These are phyloP conservation scores for Mixornis gularis DNA, from an alignment of 2,113 vertebrate species.

Conservation along the genomic window DNA sequence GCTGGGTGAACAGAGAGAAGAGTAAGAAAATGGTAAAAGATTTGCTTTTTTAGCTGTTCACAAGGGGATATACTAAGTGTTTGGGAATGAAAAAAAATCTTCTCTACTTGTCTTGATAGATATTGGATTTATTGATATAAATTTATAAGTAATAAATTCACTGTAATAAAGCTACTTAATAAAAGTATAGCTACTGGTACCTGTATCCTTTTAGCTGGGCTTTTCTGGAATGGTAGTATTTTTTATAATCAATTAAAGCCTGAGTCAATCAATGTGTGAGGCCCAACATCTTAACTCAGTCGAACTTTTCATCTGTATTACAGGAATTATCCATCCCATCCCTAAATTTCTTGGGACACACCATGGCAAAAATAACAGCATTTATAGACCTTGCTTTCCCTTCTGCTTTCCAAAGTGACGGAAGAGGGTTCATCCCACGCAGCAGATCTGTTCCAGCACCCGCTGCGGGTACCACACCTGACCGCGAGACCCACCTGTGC, in stretches of 20 bases:
- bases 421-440: no score
- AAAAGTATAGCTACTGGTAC: neutral
- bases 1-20: neutral
- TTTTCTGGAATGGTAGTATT: no score
- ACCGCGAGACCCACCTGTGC: accelerated
- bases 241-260: neutral
- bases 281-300: neutral
- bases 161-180: neutral
- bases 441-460: no score
- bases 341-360: accelerated
- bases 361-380: accelerated
- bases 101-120: neutral
- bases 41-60: neutral
- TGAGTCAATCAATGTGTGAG: neutral
- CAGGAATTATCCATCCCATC: neutral
- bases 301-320: neutral
- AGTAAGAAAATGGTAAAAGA: neutral
- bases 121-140: neutral
- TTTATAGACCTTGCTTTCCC: neutral
- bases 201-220: neutral
- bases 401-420: neutral
- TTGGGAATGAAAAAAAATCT: neutral
- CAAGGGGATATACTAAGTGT: neutral
- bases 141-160: neutral
- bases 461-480: accelerated